phyloP scores from a whole-genome alignment of 37 sponge, comb jelly and placozoan species.

The Bolinopsis microptera region DNA sequence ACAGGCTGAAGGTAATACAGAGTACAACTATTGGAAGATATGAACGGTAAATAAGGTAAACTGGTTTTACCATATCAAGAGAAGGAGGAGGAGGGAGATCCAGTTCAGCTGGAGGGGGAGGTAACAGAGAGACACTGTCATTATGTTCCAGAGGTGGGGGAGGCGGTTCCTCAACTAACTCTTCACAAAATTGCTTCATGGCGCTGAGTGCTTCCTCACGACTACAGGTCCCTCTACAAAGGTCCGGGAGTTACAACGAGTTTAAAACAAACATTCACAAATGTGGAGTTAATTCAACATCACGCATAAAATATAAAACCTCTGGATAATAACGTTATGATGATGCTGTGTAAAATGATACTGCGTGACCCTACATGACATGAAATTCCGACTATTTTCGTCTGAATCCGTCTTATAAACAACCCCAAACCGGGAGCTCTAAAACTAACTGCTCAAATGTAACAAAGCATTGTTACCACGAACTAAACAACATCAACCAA shows the following conservation, averaged over 20 bases:
- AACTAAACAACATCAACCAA: not conserved
- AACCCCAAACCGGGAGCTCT: no score
- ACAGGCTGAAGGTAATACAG: no score
- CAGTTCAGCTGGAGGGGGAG: not conserved
- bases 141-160: not conserved
- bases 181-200: slow-evolving; percentile 8
- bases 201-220: slow-evolving; percentile 21
- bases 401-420: no score
- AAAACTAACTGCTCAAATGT: no score
- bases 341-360: not conserved
- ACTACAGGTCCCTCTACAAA: not conserved
- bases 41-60: not conserved
- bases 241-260: no score
- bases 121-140: slow-evolving; percentile 1
- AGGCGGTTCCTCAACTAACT: not conserved
- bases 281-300: not conserved
- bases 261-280: not conserved
- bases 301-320: not conserved
- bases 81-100: slow-evolving; percentile 19
- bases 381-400: not conserved
- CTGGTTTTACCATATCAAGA: not conserved
- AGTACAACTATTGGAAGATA: no score
- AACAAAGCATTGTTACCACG: no score
- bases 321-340: not conserved
- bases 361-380: not conserved